phyloP scores from a whole-genome alignment of 2,797 vertebrate species.

The Borostomias antarcticus region DNA sequence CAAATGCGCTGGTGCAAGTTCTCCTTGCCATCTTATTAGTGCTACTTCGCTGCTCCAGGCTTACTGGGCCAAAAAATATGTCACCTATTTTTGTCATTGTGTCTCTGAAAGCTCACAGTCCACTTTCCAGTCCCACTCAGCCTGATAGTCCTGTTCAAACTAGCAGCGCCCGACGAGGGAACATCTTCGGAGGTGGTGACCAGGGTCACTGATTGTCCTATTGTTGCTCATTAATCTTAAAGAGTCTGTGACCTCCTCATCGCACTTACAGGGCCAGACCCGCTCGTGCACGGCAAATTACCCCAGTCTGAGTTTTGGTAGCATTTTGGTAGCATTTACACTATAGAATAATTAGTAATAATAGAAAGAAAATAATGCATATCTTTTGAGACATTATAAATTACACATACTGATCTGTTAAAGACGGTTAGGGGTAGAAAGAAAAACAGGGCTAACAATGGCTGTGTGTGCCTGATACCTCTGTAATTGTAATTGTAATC shows the following conservation, averaged over 20 bases:
- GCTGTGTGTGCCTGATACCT: not conserved
- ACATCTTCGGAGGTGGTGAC: conserved; percentile 29
- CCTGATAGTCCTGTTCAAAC: conserved; percentile 47
- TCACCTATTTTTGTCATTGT: conserved; percentile 61
- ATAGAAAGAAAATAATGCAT: not conserved
- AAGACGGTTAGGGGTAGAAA: not conserved
- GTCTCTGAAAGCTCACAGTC: conserved; percentile 34
- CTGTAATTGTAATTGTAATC: not conserved
- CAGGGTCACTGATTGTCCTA: conserved; percentile 61
- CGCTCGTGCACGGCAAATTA: not conserved
- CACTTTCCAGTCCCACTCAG: conserved; percentile 21
- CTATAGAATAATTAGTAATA: not conserved
- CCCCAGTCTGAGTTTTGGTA: not conserved
- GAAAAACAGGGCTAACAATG: not conserved
- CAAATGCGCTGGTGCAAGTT: conserved; percentile 26
- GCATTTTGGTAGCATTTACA: not conserved
- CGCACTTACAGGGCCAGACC: conserved; percentile 18
- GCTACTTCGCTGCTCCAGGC: conserved; percentile 41
- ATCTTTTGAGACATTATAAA: not conserved
- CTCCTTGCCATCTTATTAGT: conserved; percentile 56
- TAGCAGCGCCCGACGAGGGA: conserved; percentile 20
- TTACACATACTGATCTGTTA: not conserved
- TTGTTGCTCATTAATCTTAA: conserved; percentile 66
- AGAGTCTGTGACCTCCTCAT: conserved; percentile 30
- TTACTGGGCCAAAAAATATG: conserved; percentile 55